Percentiles rank a stretch among this genome's conserved stretches.
These are phyloP conservation scores for Rhizoglyphus robini DNA, from an alignment of 1,140 invertebrate species.

Conservation along the genomic window DNA sequence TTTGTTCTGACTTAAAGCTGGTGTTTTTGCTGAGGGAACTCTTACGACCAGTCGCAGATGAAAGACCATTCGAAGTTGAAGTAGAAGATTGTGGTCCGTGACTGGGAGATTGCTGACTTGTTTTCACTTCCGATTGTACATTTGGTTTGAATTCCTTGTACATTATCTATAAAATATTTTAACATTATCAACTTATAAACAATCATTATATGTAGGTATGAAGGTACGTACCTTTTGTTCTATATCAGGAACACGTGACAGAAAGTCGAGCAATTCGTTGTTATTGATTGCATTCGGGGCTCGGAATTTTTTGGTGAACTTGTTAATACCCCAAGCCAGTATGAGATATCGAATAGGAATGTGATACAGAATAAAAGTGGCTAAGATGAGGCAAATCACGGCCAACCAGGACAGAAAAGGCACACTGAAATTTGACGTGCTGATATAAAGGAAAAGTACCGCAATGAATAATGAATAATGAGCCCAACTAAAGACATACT, in stretches of 20 bases:
- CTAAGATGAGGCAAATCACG: slow-evolving; percentile 42
- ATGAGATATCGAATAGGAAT: slow-evolving; percentile 81
- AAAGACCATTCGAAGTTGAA: background rate
- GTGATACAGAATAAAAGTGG: slow-evolving; percentile 62
- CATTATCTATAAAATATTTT: background rate
- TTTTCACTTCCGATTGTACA: background rate
- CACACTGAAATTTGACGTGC: slow-evolving; percentile 91
- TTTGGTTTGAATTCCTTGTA: slow-evolving; percentile 8
- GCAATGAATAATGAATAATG: too few relatives aligned
- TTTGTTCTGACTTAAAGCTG: background rate
- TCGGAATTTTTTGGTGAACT: slow-evolving; percentile 85
- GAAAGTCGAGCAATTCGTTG: slow-evolving; percentile 88
- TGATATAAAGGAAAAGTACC: slow-evolving; percentile 31
- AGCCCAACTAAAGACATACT: too few relatives aligned
- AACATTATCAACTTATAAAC: background rate
- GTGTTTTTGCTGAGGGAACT: background rate
- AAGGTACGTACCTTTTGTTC: slow-evolving; percentile 18
- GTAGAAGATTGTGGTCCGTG: too few relatives aligned
- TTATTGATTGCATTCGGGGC: slow-evolving; percentile 88
- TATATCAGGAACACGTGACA: slow-evolving; percentile 78
- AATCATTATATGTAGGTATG: background rate
- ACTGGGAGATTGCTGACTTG: background rate
- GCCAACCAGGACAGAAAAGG: slow-evolving; percentile 89
- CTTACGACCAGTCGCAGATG: background rate
- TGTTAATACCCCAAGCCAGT: slow-evolving; percentile 92